Evolutionary conservation across 2,888 invertebrate species (phyloP).

Genomic region (Heliconius aoede): DNA sequence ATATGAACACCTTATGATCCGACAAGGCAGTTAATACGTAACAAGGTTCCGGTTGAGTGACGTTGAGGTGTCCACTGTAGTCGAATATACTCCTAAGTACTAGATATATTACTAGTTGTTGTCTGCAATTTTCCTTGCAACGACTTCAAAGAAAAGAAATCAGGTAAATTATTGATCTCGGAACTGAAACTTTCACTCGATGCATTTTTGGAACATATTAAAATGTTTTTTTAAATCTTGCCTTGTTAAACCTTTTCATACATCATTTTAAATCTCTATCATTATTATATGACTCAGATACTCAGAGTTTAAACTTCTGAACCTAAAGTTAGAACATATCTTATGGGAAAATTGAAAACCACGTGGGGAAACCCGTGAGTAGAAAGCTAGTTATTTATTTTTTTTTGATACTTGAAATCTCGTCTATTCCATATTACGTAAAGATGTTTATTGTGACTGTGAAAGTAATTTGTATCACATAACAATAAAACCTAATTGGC

Average conservation of each 20-base stretch:
- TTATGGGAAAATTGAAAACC: too few species aligned
- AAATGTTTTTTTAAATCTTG: background rate
- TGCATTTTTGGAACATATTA: background rate
- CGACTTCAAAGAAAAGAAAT: background rate
- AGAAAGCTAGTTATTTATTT: too few species aligned
- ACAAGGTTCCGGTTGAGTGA: slow-evolving; percentile 12
- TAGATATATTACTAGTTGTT: too few species aligned
- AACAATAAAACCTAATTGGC: background rate
- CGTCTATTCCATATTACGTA: background rate
- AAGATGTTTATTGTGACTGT: background rate
- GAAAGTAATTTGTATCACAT: background rate
- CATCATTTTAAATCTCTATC: background rate
- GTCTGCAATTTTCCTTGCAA: background rate
- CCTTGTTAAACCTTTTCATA: background rate
- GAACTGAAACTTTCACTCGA: slow-evolving; percentile 3
- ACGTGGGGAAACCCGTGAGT: too few species aligned
- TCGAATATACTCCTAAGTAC: too few species aligned
- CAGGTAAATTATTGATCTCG: background rate
- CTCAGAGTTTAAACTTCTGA: too few species aligned
- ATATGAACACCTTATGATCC: background rate
- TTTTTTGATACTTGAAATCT: background rate
- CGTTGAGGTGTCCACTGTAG: slow-evolving; percentile 2
- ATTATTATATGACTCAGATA: too few species aligned
- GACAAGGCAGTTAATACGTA: slow-evolving; percentile 9
- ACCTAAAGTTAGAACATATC: too few species aligned